phyloP scores from a whole-genome alignment of 2,888 invertebrate species.

The Emmelina monodactyla region DNA sequence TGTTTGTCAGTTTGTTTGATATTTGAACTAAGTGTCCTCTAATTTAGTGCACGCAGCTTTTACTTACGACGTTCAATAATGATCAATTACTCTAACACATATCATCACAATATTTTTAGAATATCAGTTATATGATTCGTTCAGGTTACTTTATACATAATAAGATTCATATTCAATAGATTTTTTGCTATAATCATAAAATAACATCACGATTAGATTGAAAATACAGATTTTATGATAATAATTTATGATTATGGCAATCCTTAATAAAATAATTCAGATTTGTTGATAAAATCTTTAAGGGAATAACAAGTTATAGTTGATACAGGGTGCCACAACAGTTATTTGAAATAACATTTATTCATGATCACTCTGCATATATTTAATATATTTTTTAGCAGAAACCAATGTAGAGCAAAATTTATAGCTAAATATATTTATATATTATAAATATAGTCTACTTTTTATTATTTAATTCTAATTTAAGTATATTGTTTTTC shows the following conservation, averaged over 20 bases:
- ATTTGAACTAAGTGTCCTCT: too few species aligned
- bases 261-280: conserved; percentile 36
- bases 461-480: conserved; percentile 4
- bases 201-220: too few species aligned
- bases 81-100: conserved; percentile 32
- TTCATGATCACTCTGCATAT: too few species aligned
- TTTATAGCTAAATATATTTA: too few species aligned
- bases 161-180: not conserved
- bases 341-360: conserved; percentile 22
- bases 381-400: too few species aligned
- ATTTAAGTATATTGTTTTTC: conserved; percentile 22
- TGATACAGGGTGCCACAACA: conserved; percentile 25
- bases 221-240: conserved; percentile 15
- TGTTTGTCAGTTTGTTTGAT: too few species aligned
- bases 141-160: conserved; percentile 25
- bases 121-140: conserved; percentile 62
- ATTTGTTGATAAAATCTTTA: conserved; percentile 62
- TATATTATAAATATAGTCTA: conserved; percentile 2
- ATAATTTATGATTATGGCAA: conserved; percentile 14
- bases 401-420: conserved; percentile 1
- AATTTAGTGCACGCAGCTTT: too few species aligned
- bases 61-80: too few species aligned
- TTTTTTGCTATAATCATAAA: not conserved
- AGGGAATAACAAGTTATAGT: conserved; percentile 38
- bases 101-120: conserved; percentile 65